Percentiles rank a stretch among this genome's conserved stretches.
Conservation (phyloP, 2,113 vertebrate genomes). For the Sylvia atricapilla region DNA sequence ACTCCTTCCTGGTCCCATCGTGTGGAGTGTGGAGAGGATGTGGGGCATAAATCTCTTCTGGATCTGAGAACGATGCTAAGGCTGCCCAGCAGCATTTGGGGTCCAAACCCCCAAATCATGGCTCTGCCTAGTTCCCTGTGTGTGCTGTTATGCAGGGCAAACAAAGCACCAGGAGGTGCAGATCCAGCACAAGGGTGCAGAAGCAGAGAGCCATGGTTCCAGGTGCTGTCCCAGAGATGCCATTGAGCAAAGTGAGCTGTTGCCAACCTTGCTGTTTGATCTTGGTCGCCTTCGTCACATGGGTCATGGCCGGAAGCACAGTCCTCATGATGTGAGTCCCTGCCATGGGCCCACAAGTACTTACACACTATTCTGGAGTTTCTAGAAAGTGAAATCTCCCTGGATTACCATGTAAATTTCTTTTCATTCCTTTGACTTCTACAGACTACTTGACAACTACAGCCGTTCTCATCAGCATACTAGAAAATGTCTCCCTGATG, state of each 20-base stretch:
- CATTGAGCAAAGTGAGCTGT: neutral
- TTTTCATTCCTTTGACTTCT: neutral
- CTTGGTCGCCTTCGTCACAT: fast-evolving
- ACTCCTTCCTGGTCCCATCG: fast-evolving
- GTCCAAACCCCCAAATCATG: neutral
- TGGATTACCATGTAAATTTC: neutral
- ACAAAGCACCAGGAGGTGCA: neutral
- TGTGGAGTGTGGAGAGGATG: neutral
- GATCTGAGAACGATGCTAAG: neutral
- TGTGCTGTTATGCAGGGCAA: neutral
- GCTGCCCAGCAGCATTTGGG: neutral
- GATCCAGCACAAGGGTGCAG: neutral
- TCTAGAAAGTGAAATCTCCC: neutral
- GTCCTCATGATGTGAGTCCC: too few relatives aligned
- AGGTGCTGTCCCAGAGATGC: fast-evolving
- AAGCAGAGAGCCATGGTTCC: fast-evolving
- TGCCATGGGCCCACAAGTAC: neutral
- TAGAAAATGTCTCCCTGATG: neutral
- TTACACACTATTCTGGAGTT: neutral
- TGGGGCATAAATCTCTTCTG: neutral
- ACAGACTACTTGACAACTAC: neutral
- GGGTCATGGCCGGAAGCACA: fast-evolving
- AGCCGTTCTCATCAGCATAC: neutral
- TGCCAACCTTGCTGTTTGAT: too few relatives aligned
- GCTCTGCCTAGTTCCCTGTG: fast-evolving